Evolutionary conservation across 2,113 vertebrate genomes (phyloP).

Genomic region (Indicator indicator): DNA sequence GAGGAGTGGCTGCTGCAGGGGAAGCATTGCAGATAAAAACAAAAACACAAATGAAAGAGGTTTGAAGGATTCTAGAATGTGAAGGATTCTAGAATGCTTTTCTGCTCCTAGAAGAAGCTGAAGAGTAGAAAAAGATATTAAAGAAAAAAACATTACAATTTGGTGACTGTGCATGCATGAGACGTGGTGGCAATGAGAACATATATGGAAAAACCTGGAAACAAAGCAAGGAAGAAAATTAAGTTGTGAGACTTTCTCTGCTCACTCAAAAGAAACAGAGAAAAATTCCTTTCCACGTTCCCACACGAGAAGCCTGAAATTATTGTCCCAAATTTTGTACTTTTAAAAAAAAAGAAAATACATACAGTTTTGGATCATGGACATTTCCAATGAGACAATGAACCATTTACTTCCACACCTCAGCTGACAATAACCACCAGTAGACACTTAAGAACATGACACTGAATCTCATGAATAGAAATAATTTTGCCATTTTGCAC

Average conservation of each 20-base stretch:
- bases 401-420: neutral
- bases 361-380: neutral
- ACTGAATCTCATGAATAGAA: fast-evolving
- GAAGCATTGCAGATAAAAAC: conserved; percentile 62
- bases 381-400: neutral
- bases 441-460: neutral
- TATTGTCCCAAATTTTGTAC: neutral
- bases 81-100: conserved; percentile 26
- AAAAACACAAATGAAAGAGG: conserved; percentile 41
- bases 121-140: neutral
- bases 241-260: neutral
- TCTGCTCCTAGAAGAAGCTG: neutral
- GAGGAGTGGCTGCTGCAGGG: conserved; percentile 68
- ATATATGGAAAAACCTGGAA: neutral
- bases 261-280: neutral
- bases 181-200: neutral
- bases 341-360: neutral
- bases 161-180: neutral
- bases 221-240: neutral
- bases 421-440: neutral
- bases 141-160: neutral
- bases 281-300: neutral
- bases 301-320: neutral
- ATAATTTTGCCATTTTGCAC: neutral
- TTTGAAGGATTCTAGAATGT: conserved; percentile 35